Conservation (phyloP, 2,113 vertebrate species). For the Piaya cayana region DNA sequence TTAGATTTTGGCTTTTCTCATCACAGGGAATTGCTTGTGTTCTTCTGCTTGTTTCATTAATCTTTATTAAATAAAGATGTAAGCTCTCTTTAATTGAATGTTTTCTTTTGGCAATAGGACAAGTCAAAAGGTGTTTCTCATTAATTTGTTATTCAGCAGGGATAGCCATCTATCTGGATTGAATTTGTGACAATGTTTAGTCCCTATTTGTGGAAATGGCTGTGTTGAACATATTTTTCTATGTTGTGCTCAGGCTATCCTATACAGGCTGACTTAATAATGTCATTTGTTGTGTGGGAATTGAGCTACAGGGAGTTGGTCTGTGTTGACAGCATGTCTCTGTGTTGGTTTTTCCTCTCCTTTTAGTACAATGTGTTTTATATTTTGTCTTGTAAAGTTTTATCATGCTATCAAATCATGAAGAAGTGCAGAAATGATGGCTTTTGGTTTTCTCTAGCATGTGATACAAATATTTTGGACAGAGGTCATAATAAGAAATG, state of each 20-base stretch:
- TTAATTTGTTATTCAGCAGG: slow-evolving; percentile 71
- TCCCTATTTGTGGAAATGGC: slow-evolving; percentile 57
- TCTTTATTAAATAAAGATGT: slow-evolving; percentile 74
- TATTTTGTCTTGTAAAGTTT: slow-evolving; percentile 61
- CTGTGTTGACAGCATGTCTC: slow-evolving; percentile 65
- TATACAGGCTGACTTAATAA: slow-evolving; percentile 48
- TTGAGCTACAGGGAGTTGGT: slow-evolving; percentile 61
- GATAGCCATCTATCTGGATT: slow-evolving; percentile 67
- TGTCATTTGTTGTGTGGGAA: slow-evolving; percentile 73
- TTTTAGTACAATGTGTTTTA: slow-evolving; percentile 59
- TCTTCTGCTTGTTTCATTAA: slow-evolving; percentile 69
- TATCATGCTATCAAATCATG: slow-evolving; percentile 52
- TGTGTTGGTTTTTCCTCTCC: slow-evolving; percentile 57
- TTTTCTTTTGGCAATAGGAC: slow-evolving; percentile 65
- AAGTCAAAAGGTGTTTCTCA: slow-evolving; percentile 71
- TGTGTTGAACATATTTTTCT: slow-evolving; percentile 63
- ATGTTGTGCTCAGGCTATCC: slow-evolving; percentile 51
- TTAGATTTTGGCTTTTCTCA: slow-evolving; percentile 54
- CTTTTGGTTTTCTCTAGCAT: slow-evolving; percentile 22
- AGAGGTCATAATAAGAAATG: neutral
- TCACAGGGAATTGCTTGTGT: slow-evolving; percentile 42
- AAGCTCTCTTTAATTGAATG: slow-evolving; percentile 60
- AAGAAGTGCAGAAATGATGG: slow-evolving; percentile 32
- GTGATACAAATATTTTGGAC: slow-evolving; percentile 27
- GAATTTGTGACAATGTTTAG: slow-evolving; percentile 64